Evolutionary conservation across 2,797 vertebrate genomes (phyloP), one percentile per base, ranked within the genome.

Genomic region (Echeneis naucrates): DNA sequence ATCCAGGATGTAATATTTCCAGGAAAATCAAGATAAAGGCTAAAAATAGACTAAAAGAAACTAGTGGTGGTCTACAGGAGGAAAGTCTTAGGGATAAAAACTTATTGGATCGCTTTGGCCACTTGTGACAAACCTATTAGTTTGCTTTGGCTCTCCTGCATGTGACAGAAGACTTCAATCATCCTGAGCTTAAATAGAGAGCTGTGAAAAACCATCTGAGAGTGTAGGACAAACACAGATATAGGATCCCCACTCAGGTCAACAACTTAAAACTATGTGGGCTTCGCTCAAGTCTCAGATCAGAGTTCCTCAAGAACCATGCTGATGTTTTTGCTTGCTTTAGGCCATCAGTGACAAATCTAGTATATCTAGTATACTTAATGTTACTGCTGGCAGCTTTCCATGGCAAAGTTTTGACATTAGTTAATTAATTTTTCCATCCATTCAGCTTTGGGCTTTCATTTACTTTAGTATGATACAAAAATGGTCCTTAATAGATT

Each of bases 391-490:
- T 72, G 84, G 80, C 57, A 14, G 19, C 61, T 76, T 80, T 80
- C 75, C 77, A 81, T 67, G 72, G 45, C 48, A 68, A 81, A 63
- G 33, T 4, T 86, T 87, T 78, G 72, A 82, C 56, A 84, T 54
- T 67, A 78, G 84, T 86, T 66, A 64, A 47, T 86, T 66, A 64
- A 47, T 72, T 75, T 70, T 81, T 21, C 37, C 47, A 81, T 82
- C 30, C 14, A 72, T 58, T 62, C 68, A 68, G 50, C 64, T 68
- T 60, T 60, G 48, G 57, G 32, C 54, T 77, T 83, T 78, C 55
- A 84, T 81, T 65, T 26, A 80, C 57, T 82, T 72, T 48, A 61
- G 48, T 52, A 69, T 17, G 5, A 74, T 70, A 84, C 74, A 19
- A 80, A 83, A 82, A 86, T 73, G 30, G 17, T 14, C 33, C 19